Evolutionary conservation across 2,797 vertebrate genomes (phyloP).

Genomic region (Smutsia gigantea): DNA sequence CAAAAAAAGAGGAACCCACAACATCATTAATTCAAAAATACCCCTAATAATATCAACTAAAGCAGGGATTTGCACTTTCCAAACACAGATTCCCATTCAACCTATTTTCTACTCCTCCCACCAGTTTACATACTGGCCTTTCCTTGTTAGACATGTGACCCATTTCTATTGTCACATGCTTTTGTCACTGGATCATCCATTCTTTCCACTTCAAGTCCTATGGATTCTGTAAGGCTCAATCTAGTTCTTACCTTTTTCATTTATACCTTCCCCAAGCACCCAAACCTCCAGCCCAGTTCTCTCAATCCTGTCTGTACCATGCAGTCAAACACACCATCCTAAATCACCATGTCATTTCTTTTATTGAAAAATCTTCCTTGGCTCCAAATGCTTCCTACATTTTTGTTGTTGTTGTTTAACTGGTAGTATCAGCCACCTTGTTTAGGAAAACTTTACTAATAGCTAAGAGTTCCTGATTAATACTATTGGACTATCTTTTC

Average conservation of each 20-base stretch:
- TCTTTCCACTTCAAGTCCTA: neutral
- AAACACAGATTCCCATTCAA: neutral
- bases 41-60: neutral
- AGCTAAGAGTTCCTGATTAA: neutral
- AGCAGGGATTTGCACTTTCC: neutral
- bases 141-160: neutral
- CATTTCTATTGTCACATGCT: neutral
- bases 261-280: constrained; percentile 4
- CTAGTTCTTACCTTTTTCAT: neutral
- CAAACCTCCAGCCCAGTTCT: neutral
- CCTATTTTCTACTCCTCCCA: neutral
- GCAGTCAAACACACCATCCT: neutral
- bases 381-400: neutral
- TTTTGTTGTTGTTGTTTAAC: neutral
- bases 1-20: neutral
- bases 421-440: neutral
- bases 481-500: neutral
- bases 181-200: neutral
- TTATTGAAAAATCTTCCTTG: neutral
- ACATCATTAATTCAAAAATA: neutral
- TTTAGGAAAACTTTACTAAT: neutral
- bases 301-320: neutral
- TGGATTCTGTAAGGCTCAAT: neutral
- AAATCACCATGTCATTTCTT: constrained; percentile 1
- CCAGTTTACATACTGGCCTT: neutral